These are phyloP conservation scores for Pseudeuparius sepicola DNA, from an alignment of 2,888 invertebrate genomes.

Conservation along the genomic window DNA sequence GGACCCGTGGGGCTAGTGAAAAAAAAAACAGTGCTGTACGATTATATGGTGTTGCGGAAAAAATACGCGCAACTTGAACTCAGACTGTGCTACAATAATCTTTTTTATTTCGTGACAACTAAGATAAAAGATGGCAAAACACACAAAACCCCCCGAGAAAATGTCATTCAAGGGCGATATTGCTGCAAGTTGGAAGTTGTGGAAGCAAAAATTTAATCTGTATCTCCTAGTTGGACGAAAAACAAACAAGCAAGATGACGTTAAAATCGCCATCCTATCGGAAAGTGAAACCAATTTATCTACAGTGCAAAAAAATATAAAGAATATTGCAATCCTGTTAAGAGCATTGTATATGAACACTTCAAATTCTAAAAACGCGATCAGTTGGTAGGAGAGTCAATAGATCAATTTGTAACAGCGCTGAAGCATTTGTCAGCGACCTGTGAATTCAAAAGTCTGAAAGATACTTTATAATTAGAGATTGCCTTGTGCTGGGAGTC, in stretches of 20 bases:
- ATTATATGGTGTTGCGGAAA: too few species aligned
- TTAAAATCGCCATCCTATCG: conserved; percentile 7
- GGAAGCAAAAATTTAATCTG: conserved; percentile 8
- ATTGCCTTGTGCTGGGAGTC: conserved; percentile 14
- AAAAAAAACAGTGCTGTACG: too few species aligned
- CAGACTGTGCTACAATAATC: neutral
- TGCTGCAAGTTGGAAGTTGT: conserved; percentile 2
- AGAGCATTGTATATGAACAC: conserved; percentile 21
- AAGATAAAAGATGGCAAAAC: neutral
- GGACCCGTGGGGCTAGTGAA: too few species aligned
- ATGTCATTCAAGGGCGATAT: conserved; percentile 1
- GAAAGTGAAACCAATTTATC: conserved; percentile 12
- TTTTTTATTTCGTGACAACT: conserved; percentile 1
- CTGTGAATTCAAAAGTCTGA: conserved; percentile 21
- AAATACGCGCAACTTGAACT: neutral
- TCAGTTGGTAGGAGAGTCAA: conserved; percentile 17
- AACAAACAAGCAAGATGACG: conserved; percentile 1
- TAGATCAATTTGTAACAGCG: conserved; percentile 20
- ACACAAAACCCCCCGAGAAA: neutral
- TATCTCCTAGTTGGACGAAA: conserved; percentile 4
- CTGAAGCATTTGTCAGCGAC: conserved; percentile 17
- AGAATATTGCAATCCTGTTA: conserved; percentile 20
- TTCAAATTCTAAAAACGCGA: conserved; percentile 23
- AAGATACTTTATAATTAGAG: conserved; percentile 15
- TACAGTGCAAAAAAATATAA: conserved; percentile 17